Evolutionary conservation across 2,113 vertebrate species (phyloP).

Genomic region (Todiramphus saurophagus): DNA sequence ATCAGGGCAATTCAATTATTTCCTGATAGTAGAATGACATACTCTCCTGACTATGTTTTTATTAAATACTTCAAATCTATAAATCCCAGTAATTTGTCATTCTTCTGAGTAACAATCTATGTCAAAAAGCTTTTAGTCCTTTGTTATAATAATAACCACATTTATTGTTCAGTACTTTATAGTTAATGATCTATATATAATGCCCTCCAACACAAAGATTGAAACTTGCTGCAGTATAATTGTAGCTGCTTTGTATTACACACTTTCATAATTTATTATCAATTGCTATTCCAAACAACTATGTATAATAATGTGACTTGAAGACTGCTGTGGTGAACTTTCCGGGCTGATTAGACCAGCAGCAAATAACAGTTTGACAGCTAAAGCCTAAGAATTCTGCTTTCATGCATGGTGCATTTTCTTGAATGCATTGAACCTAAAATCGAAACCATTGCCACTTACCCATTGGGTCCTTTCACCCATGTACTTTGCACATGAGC

Average conservation of each 20-base stretch:
- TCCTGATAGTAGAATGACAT: conserved; percentile 12
- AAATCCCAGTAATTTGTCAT: conserved; percentile 32
- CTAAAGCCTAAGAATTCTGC: background rate
- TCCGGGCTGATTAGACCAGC: background rate
- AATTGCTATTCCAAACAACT: background rate
- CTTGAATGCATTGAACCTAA: background rate
- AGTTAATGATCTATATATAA: conserved; percentile 15
- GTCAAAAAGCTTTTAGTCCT: conserved; percentile 52
- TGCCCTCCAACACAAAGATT: background rate
- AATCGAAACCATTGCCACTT: background rate
- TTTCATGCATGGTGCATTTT: background rate
- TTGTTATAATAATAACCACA: conserved; percentile 26
- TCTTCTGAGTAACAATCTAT: background rate
- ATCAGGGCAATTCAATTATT: conserved; percentile 42
- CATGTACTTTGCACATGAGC: background rate
- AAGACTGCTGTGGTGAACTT: background rate
- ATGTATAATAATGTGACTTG: background rate
- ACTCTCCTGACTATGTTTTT: background rate
- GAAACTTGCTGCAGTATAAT: background rate
- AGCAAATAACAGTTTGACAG: background rate
- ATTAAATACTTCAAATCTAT: conserved; percentile 41
- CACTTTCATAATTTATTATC: background rate
- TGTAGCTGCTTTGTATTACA: background rate
- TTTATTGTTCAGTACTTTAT: conserved; percentile 30
- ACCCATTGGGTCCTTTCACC: background rate